phyloP scores from a whole-genome alignment of 2,888 invertebrate species.

The Creontiades dilutus region DNA sequence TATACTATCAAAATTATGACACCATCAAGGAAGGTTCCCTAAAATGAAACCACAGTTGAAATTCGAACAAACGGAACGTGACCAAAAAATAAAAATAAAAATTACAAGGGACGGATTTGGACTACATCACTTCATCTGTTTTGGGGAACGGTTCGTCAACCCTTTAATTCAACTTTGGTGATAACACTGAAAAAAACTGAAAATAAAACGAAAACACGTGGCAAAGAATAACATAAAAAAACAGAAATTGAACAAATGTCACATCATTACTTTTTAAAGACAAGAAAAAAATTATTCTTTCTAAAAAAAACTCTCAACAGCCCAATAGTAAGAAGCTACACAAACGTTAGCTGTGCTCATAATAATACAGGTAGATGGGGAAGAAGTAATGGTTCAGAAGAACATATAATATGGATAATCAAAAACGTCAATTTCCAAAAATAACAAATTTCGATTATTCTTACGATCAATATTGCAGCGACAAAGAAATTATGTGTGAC shows the following conservation, averaged over 20 bases:
- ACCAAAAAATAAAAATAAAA: background rate
- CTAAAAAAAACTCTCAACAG: constrained; percentile 63
- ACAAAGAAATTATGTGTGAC: constrained; percentile 48
- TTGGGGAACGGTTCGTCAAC: background rate
- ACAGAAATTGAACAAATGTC: constrained; percentile 56
- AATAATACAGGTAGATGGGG: constrained; percentile 52
- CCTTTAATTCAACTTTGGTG: constrained; percentile 50
- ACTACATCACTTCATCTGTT: constrained; percentile 16
- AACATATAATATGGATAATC: background rate
- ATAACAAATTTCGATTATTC: background rate
- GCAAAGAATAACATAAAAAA: constrained; percentile 54
- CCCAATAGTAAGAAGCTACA: constrained; percentile 74
- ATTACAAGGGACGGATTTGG: background rate
- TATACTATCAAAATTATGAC: constrained; percentile 50
- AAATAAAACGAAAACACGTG: constrained; percentile 62
- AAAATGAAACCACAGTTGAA: background rate
- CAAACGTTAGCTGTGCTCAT: constrained; percentile 74
- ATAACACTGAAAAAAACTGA: constrained; percentile 48
- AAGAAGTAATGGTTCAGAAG: background rate
- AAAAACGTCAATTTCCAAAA: background rate
- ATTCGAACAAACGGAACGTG: constrained; percentile 10
- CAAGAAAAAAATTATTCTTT: constrained; percentile 44
- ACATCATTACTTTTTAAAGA: constrained; percentile 57
- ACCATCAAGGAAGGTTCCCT: background rate
- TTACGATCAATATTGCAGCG: constrained; percentile 37